Percentiles rank a stretch among this genome's conserved stretches.
These are phyloP conservation scores for Turnix velox DNA, from an alignment of 2,113 vertebrate genomes.

Conservation along the genomic window DNA sequence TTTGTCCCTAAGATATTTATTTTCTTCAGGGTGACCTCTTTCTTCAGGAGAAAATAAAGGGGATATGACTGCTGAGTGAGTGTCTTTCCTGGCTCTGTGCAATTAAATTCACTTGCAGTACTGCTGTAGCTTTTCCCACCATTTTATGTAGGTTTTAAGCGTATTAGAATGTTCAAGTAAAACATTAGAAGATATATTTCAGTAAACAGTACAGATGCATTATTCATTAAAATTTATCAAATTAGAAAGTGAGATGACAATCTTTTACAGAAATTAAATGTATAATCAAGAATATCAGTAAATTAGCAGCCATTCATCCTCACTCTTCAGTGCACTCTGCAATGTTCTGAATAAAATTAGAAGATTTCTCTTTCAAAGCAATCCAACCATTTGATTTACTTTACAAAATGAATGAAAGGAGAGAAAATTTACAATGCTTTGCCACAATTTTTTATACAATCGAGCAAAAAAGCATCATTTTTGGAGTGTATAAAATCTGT, in stretches of 20 bases:
- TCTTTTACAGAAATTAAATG: neutral
- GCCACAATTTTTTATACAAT: neutral
- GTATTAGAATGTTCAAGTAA: neutral
- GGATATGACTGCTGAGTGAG: neutral
- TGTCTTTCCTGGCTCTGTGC: neutral
- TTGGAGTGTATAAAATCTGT: neutral
- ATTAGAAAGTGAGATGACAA: neutral
- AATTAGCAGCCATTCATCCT: neutral
- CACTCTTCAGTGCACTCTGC: neutral
- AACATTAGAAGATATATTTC: neutral
- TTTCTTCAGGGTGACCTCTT: neutral
- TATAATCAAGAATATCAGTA: neutral
- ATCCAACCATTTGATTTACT: slow-evolving; percentile 1
- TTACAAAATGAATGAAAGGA: neutral
- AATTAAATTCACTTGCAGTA: neutral
- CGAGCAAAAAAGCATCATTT: neutral
- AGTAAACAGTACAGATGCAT: neutral
- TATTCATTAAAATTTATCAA: neutral
- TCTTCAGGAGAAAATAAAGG: neutral
- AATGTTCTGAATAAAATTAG: neutral
- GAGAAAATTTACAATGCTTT: neutral
- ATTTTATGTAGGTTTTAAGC: neutral
- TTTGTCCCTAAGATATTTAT: neutral
- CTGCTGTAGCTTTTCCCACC: neutral
- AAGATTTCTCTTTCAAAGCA: neutral